These are phyloP conservation scores for Perithous albicinctus DNA, from an alignment of 2,888 invertebrate species.

Conservation along the genomic window DNA sequence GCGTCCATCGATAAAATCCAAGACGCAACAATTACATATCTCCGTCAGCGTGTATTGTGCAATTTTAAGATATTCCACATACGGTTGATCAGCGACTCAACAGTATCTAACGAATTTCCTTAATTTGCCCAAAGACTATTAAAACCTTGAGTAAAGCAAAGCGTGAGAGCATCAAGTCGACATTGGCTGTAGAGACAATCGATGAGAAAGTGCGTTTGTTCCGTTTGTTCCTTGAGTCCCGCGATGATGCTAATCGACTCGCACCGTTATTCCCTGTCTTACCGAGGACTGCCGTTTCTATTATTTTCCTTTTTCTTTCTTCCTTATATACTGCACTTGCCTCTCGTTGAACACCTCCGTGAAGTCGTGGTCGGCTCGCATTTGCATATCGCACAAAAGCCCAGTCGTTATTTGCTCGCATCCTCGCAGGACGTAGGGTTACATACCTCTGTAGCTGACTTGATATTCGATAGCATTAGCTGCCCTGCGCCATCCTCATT, in stretches of 20 bases:
- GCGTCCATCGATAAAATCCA: too few species aligned
- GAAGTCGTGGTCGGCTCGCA: conserved; percentile 37
- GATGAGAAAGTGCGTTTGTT: conserved; percentile 60
- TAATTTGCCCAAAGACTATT: background rate
- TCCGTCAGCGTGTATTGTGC: too few species aligned
- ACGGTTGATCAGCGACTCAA: too few species aligned
- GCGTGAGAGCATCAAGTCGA: background rate
- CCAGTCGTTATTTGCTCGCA: background rate
- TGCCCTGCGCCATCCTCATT: background rate
- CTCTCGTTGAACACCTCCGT: conserved; percentile 27
- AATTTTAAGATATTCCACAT: too few species aligned
- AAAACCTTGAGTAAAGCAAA: background rate
- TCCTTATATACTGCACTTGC: too few species aligned
- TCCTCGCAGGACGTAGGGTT: background rate
- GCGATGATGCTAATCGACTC: conserved; percentile 64
- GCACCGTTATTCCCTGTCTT: conserved; percentile 59
- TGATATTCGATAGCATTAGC: conserved; percentile 16
- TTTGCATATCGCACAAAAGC: conserved; percentile 64
- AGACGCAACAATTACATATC: too few species aligned
- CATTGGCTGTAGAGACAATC: conserved; percentile 38
- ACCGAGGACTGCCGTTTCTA: conserved; percentile 21
- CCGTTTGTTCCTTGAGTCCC: conserved; percentile 36
- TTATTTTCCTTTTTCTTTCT: conserved; percentile 29
- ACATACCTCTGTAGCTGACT: background rate
- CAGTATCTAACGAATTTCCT: too few species aligned